Percentiles rank a stretch among this genome's conserved stretches.
phyloP scores from a whole-genome alignment of 2,888 invertebrate species.

The Lasioglossum malachurum region DNA sequence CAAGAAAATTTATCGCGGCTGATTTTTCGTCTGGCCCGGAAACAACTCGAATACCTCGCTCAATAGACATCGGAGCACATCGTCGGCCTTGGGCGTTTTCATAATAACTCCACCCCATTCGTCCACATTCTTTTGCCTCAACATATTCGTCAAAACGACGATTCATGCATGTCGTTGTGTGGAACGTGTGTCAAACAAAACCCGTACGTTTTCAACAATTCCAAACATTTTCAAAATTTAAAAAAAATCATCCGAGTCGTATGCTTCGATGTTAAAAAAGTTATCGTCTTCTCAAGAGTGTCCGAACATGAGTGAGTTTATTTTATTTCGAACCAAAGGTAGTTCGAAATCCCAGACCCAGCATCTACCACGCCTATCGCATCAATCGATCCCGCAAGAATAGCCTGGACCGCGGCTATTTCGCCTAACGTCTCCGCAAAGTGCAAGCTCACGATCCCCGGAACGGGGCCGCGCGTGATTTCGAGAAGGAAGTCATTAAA shows the following conservation, averaged over 20 bases:
- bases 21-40: slow-evolving; percentile 55
- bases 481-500: slow-evolving; percentile 15
- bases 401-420: neutral
- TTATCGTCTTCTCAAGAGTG: too few relatives aligned
- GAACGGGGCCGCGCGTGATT: slow-evolving; percentile 4
- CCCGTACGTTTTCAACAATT: too few relatives aligned
- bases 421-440: neutral
- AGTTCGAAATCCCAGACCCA: too few relatives aligned
- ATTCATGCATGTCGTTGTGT: neutral
- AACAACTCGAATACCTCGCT: neutral
- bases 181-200: too few relatives aligned
- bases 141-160: neutral
- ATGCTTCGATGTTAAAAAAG: too few relatives aligned
- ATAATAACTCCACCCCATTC: neutral
- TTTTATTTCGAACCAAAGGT: too few relatives aligned
- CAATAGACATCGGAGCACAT: neutral
- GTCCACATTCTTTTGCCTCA: neutral
- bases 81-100: neutral
- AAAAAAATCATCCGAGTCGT: too few relatives aligned
- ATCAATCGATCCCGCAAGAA: neutral
- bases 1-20: slow-evolving; percentile 63
- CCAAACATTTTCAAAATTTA: too few relatives aligned
- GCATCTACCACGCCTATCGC: neutral
- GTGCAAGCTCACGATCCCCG: neutral
- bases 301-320: too few relatives aligned